phyloP scores from a whole-genome alignment of 2,888 invertebrate genomes.

The Ypsolopha sequella region DNA sequence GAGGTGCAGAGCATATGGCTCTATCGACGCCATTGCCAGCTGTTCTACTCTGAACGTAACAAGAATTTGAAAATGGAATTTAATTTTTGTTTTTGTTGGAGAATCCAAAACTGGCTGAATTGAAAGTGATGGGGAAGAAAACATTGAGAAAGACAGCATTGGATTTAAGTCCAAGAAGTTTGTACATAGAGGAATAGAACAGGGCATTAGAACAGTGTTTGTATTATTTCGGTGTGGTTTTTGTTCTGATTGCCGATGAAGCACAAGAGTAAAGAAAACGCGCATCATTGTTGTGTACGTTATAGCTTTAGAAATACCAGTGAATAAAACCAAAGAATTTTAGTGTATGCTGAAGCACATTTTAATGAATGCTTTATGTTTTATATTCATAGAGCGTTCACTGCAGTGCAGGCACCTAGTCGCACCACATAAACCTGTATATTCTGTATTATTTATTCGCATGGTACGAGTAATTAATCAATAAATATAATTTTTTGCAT shows the following conservation, averaged over 20 bases:
- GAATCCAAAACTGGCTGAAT: not conserved
- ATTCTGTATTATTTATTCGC: conserved; percentile 36
- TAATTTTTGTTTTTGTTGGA: not conserved
- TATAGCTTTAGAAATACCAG: conserved; percentile 44
- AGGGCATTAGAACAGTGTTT: conserved; percentile 12
- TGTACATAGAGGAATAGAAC: conserved; percentile 8
- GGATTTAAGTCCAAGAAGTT: not conserved
- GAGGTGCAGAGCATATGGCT: conserved; percentile 97
- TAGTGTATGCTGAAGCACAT: conserved; percentile 18
- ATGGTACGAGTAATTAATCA: conserved; percentile 1
- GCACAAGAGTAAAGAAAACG: conserved; percentile 23
- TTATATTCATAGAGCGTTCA: not conserved
- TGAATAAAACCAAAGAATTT: conserved; percentile 62
- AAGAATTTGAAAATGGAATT: conserved; percentile 12
- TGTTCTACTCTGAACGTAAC: conserved; percentile 74
- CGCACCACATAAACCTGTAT: conserved; percentile 47
- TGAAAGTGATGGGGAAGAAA: not conserved
- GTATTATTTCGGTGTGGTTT: conserved; percentile 20
- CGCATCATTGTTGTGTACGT: conserved; percentile 25
- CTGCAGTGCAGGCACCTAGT: conserved; percentile 30
- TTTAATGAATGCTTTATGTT: conserved; percentile 3
- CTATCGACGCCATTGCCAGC: conserved; percentile 92
- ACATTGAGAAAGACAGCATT: not conserved
- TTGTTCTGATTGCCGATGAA: conserved; percentile 24
- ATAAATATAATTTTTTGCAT: not conserved